A percentile compares a stretch with the other conserved stretches of the same genome.
Conservation (phyloP, 2,888 invertebrate genomes). For the Kryphioiulus occultus region DNA sequence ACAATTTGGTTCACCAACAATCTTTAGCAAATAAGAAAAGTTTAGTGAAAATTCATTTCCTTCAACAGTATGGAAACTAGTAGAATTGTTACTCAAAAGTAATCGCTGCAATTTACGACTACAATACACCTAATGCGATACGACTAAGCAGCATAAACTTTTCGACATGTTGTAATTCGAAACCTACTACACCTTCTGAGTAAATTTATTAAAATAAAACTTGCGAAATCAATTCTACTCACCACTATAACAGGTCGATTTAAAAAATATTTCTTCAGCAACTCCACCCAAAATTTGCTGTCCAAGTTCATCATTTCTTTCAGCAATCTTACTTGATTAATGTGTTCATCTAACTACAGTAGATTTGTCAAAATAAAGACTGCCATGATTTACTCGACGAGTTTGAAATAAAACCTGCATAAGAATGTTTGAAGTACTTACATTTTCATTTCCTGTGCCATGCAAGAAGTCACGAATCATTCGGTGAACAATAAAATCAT, state of each 20-base stretch:
- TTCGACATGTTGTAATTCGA: too few relatives aligned
- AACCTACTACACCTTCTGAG: too few relatives aligned
- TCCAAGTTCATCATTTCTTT: constrained; percentile 71
- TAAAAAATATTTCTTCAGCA: constrained; percentile 74
- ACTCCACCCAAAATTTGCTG: constrained; percentile 74
- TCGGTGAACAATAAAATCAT: constrained; percentile 77
- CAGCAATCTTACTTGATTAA: constrained; percentile 73
- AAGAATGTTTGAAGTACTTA: constrained; percentile 65
- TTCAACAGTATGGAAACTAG: too few relatives aligned
- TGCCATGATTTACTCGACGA: neutral
- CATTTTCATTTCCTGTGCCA: constrained; percentile 76
- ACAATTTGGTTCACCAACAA: constrained; percentile 70
- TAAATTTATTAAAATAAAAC: too few relatives aligned
- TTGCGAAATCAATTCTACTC: neutral
- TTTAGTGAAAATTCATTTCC: too few relatives aligned
- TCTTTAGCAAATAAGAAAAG: constrained; percentile 58
- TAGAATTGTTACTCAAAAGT: too few relatives aligned
- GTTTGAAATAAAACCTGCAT: neutral
- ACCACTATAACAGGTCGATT: constrained; percentile 71
- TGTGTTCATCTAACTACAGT: constrained; percentile 68
- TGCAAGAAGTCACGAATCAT: constrained; percentile 85
- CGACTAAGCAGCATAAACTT: too few relatives aligned
- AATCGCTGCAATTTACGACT: too few relatives aligned
- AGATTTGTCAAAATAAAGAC: neutral
- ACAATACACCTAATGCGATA: too few relatives aligned